Evolutionary conservation across 2,797 vertebrate species (phyloP), one percentile per base, ranked within the genome.

Genomic region (Aphelocoma californica): DNA sequence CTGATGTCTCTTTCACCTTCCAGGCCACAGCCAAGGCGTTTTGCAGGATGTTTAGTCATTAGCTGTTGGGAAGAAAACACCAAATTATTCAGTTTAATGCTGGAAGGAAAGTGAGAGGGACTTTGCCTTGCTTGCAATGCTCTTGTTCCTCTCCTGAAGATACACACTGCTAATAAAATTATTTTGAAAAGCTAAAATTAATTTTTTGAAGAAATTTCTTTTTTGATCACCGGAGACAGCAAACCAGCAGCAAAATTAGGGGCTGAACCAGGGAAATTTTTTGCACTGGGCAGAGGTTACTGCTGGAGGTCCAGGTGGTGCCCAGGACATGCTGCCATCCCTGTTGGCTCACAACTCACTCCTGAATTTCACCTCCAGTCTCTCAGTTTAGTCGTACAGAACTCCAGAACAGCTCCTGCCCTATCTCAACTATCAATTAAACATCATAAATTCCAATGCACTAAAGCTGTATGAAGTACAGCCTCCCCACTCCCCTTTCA

Each of bases 31-130:
- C 99, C 99, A 92, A 99, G 98, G 66, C 99, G 98, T 97, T 99
- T 99, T 78, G 98, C 98, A 0, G 99, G 99, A 78, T 99, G 99
- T 96, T 99, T 99, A 90, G 98, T 99, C 99, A 99, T 99, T 86
- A 99, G 97, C 99, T 99, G 8, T 58, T 34, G 61, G 51, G 20
- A 84, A 79, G n/a, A 56, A 58, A 80, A 88, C 34, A 82, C 16
- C 60, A 84, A 80, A 51, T 8, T 7, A 36, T 57, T 51, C 56
- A n/a, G 56, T 15, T 26, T 62, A 44, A 32, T 3, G 12, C 47
- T 61, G 19, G 60, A 70, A 78, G 12, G 48, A 29, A 73, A 69
- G 38, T 2, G 53, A 73, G 92, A 75, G 40, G 9, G 31, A 71
- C 25, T 61, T 18, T 14, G 9, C 47, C 53, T 58, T 50, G 82